These are phyloP conservation scores for Clarias laeviceps DNA, from an alignment of 2,797 vertebrate genomes.

Conservation along the genomic window DNA sequence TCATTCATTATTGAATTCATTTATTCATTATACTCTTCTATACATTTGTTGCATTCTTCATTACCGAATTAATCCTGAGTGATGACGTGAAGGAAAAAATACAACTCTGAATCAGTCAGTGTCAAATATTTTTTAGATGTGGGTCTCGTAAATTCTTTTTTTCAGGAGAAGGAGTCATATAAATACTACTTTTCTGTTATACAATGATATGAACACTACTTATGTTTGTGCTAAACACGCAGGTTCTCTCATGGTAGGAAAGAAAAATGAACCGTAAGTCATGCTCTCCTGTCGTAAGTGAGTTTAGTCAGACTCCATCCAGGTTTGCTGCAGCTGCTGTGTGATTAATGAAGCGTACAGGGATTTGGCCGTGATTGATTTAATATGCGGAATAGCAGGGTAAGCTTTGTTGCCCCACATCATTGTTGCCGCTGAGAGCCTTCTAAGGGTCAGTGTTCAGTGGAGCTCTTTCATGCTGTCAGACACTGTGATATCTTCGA, in stretches of 20 bases:
- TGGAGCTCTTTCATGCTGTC: constrained; percentile 54
- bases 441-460: constrained; percentile 49
- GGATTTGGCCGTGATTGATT: constrained; percentile 51
- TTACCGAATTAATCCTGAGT: not conserved
- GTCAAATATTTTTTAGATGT: constrained; percentile 20
- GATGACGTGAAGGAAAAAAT: not conserved
- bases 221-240: not conserved
- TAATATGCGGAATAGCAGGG: constrained; percentile 52
- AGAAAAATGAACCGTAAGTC: constrained; percentile 15
- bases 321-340: constrained; percentile 50
- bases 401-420: constrained; percentile 57
- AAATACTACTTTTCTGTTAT: constrained; percentile 34
- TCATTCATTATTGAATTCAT: not conserved
- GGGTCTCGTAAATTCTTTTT: constrained; percentile 6
- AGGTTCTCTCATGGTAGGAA: constrained; percentile 41
- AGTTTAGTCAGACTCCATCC: constrained; percentile 35
- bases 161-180: constrained; percentile 28
- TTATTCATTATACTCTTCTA: not conserved
- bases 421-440: constrained; percentile 47
- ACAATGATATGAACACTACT: not conserved
- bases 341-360: constrained; percentile 55
- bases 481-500: constrained; percentile 49
- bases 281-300: constrained; percentile 31
- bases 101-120: constrained; percentile 7
- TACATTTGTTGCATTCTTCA: not conserved